Percentiles rank a stretch among this genome's conserved stretches.
phyloP scores from a whole-genome alignment of 2,888 invertebrate genomes.

The Eristalis pertinax region DNA sequence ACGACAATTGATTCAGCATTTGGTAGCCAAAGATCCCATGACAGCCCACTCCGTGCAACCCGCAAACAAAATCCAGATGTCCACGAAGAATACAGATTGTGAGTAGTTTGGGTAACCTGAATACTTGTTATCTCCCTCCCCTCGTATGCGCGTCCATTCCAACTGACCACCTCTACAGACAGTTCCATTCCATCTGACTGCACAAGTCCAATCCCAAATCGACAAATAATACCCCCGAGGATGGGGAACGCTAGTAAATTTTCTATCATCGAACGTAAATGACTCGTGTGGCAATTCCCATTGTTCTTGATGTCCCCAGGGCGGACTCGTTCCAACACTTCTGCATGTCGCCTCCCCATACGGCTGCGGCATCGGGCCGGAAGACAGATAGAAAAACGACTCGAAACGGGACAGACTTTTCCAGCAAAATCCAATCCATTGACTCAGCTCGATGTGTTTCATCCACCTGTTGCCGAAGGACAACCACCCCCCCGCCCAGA shows the following conservation, averaged over 20 bases:
- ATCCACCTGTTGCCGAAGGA: constrained; percentile 54
- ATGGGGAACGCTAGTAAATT: constrained; percentile 21
- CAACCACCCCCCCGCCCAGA: neutral
- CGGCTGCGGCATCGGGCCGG: neutral
- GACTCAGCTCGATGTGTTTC: constrained; percentile 28
- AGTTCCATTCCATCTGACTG: constrained; percentile 23
- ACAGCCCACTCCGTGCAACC: neutral
- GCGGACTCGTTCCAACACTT: neutral
- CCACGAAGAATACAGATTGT: neutral
- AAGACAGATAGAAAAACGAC: neutral
- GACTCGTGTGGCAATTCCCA: constrained; percentile 35
- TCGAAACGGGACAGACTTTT: neutral
- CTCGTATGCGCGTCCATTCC: neutral
- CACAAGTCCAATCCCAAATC: constrained; percentile 52
- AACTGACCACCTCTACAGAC: constrained; percentile 10
- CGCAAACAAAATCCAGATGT: neutral
- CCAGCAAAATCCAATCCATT: constrained; percentile 58
- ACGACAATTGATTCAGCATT: neutral
- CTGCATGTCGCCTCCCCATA: constrained; percentile 19
- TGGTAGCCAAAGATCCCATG: neutral
- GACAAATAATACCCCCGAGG: constrained; percentile 48
- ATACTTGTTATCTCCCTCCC: constrained; percentile 22
- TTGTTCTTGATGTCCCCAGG: neutral
- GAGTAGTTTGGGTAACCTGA: neutral
- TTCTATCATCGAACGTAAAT: constrained; percentile 46